phyloP scores from a whole-genome alignment of 2,113 vertebrate genomes.

The Brachypodius melanocephalos region DNA sequence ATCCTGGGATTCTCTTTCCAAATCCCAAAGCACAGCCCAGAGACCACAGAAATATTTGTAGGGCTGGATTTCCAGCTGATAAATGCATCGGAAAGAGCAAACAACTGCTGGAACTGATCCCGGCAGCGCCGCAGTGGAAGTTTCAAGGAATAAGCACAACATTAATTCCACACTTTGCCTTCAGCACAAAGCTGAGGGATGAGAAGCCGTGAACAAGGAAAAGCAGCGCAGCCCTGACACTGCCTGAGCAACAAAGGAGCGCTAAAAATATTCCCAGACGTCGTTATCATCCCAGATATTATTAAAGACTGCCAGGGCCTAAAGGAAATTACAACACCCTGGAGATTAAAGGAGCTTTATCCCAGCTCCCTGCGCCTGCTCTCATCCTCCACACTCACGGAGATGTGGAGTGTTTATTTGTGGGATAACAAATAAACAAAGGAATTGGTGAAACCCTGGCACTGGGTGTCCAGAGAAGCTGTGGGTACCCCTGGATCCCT shows the following conservation, averaged over 20 bases:
- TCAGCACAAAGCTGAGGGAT: neutral
- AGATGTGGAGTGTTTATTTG: neutral
- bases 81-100: neutral
- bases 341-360: conserved; percentile 38
- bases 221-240: neutral
- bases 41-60: neutral
- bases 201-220: neutral
- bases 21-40: neutral
- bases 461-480: neutral
- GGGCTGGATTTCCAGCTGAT: neutral
- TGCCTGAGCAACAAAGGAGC: neutral
- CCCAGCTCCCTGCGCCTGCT: neutral
- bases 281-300: neutral
- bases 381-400: neutral
- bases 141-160: neutral
- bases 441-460: neutral
- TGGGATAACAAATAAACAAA: neutral
- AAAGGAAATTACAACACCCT: neutral
- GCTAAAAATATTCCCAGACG: neutral
- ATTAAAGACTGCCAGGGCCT: neutral
- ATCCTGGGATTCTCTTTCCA: neutral
- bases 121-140: neutral
- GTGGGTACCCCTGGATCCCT: neutral
- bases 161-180: neutral
- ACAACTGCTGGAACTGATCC: neutral